Conservation (phyloP, 1,140 invertebrate species). For the Triops cancriformis region DNA sequence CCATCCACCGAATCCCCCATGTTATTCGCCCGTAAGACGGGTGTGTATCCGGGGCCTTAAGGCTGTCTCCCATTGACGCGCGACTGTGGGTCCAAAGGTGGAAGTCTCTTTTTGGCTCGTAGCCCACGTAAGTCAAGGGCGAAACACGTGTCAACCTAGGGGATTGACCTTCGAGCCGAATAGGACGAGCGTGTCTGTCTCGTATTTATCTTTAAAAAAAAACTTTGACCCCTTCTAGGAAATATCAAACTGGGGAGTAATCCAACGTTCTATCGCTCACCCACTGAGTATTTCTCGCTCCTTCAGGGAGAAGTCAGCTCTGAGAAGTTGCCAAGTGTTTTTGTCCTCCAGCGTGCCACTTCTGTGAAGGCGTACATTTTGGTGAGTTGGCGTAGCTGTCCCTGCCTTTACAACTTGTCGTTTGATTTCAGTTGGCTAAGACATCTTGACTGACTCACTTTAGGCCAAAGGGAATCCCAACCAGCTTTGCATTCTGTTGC, state of each 20-base stretch:
- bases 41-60: too few relatives aligned
- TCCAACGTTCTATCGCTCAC: slow-evolving; percentile 48
- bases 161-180: not conserved
- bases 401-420: slow-evolving; percentile 21
- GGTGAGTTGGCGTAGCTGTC: slow-evolving; percentile 35
- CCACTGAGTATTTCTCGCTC: slow-evolving; percentile 42
- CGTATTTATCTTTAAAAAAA: not conserved
- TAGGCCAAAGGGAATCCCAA: slow-evolving; percentile 44
- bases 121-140: too few relatives aligned
- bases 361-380: slow-evolving; percentile 48
- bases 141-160: too few relatives aligned
- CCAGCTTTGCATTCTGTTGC: slow-evolving; percentile 43
- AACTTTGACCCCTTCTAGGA: slow-evolving; percentile 30
- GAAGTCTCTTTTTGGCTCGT: too few relatives aligned
- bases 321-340: slow-evolving; percentile 35
- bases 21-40: too few relatives aligned
- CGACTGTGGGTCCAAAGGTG: too few relatives aligned
- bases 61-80: too few relatives aligned
- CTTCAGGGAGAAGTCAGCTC: slow-evolving; percentile 32
- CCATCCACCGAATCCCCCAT: too few relatives aligned
- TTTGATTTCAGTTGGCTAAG: not conserved
- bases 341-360: slow-evolving; percentile 37
- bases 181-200: not conserved
- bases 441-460: not conserved
- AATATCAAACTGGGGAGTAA: slow-evolving; percentile 40